These are phyloP conservation scores for Taenaris catops DNA, from an alignment of 2,888 invertebrate genomes.

Conservation along the genomic window DNA sequence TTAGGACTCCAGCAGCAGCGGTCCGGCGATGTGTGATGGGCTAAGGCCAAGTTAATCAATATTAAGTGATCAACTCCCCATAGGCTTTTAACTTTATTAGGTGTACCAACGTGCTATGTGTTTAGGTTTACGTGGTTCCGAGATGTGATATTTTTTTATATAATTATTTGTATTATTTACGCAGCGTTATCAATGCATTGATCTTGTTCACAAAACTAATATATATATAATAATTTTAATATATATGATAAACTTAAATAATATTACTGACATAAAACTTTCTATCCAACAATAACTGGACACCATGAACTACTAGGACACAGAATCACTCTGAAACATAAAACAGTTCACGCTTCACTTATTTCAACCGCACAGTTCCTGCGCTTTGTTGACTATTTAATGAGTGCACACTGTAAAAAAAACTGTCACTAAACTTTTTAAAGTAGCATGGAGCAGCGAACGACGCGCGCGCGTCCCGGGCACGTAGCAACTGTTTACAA, in stretches of 20 bases:
- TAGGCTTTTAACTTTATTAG: no score
- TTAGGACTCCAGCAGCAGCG: slow-evolving; percentile 44
- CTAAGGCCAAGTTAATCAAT: slow-evolving; percentile 54
- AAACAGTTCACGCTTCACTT: slow-evolving; percentile 24
- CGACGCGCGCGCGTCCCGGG: slow-evolving; percentile 49
- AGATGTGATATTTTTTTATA: no score
- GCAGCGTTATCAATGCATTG: no score
- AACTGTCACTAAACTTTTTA: slow-evolving; percentile 20
- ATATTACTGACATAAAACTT: slow-evolving; percentile 21
- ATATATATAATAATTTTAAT: background rate
- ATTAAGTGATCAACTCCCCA: slow-evolving; percentile 21
- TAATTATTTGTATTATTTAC: no score
- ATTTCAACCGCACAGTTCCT: slow-evolving; percentile 58
- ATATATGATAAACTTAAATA: background rate
- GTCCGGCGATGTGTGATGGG: slow-evolving; percentile 54
- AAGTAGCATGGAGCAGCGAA: slow-evolving; percentile 20
- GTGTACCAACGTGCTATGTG: no score
- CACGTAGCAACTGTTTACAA: slow-evolving; percentile 48
- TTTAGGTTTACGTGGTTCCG: no score
- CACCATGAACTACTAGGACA: slow-evolving; percentile 11
- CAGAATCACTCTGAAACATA: slow-evolving; percentile 25
- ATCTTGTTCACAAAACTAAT: slow-evolving; percentile 12
- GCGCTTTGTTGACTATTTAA: slow-evolving; percentile 46
- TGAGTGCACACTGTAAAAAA: slow-evolving; percentile 20
- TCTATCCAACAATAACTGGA: slow-evolving; percentile 28